Base-by-base conservation (phyloP, 2,888 invertebrate genomes). In the Tachina grossa region DNA sequence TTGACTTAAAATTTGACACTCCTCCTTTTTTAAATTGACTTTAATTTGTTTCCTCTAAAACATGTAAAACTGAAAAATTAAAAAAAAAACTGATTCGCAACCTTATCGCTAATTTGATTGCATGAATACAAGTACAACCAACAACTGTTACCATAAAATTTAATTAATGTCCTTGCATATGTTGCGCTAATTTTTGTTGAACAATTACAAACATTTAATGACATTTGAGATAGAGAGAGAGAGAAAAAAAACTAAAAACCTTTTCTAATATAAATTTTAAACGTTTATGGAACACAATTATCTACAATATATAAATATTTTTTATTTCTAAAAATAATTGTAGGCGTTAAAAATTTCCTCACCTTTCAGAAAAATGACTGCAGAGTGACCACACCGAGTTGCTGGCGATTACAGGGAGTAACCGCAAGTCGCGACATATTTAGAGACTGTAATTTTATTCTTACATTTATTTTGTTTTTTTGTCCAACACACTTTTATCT, bases 321-420 rank as follows among this genome's bases (percentile, higher is more conserved):
- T 61, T 61, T 43, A 8, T 22, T 69, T 11, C 22, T 39, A 9
- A 84, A 61, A 88, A 88, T 88, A 89, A 88, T 89, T 88, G 89
- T 86, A 87, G 90, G 89, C 89, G 89, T 88, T 87, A 88, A 88
- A 72, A 89, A 87, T 83, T 88, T 85, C 45, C 79, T 72, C 65
- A 76, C 85, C 72, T 80, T 63, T 55, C 31, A 13, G 13, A 49
- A 55, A 80, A 55, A 81, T 39, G 61, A 51, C 55, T 61, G 53
- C 78, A 68, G 57, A 74, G 76, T 55, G 69, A 71, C 66, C 83
- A 72, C 57, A 72, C 57, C 45, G 66, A 11, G n/a, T 57, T n/a
- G 19, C 2, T 63, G 5, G 4, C 13, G 16, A 68, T 68, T 68
- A 10, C 65, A 66, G 45, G n/a, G 9, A 59, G 19, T 16, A 68